A percentile compares a stretch with the other conserved stretches of the same genome.
These are phyloP conservation scores for Maccullochella peelii DNA, from an alignment of 2,113 vertebrate genomes.

Conservation along the genomic window DNA sequence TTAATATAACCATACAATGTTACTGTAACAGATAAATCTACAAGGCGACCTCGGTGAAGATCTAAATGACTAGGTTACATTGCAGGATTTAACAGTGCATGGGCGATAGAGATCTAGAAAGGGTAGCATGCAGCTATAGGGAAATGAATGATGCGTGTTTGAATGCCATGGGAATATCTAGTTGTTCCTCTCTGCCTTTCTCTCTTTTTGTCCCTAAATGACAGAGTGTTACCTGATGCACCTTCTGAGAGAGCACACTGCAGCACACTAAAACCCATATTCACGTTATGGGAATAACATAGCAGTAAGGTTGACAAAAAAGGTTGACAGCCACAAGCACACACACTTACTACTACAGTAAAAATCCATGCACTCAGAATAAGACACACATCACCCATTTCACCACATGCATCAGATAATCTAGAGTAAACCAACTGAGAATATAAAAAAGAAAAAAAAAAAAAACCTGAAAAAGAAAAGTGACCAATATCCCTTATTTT, in stretches of 20 bases:
- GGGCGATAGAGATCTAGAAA: not conserved
- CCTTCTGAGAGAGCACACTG: not conserved
- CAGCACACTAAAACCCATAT: not conserved
- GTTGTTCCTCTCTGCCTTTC: not conserved
- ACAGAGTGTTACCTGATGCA: not conserved
- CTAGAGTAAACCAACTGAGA: not conserved
- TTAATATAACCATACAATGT: not conserved
- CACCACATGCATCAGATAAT: not conserved
- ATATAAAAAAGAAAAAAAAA: not conserved
- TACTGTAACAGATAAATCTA: no score
- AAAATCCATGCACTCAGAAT: not conserved
- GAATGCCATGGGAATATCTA: not conserved
- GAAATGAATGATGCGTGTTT: not conserved
- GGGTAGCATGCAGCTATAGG: not conserved
- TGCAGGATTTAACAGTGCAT: no score
- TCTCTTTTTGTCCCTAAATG: not conserved
- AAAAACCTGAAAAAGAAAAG: not conserved
- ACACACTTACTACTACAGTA: not conserved
- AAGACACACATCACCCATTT: conserved; percentile 4
- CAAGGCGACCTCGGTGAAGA: not conserved
- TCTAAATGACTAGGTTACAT: no score
- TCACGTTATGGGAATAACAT: not conserved
- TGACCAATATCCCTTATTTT: not conserved
- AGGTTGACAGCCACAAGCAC: not conserved
- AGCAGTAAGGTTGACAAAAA: not conserved